These are phyloP conservation scores for Poeciliopsis prolifica DNA, from an alignment of 2,113 vertebrate genomes.

Conservation along the genomic window DNA sequence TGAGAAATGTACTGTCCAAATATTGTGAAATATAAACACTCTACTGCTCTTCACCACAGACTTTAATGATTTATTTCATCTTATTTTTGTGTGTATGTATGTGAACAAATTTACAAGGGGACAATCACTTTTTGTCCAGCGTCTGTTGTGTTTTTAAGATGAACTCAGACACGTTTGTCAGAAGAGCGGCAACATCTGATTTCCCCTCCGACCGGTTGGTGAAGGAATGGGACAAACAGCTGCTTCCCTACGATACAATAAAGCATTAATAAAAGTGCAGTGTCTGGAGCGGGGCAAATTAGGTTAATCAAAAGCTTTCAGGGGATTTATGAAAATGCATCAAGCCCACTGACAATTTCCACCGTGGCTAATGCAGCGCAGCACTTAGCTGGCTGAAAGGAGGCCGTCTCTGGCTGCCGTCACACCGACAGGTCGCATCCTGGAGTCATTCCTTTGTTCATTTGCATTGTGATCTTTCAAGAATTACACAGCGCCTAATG, in stretches of 20 bases:
- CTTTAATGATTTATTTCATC: too few species aligned
- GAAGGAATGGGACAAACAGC: conserved; percentile 20
- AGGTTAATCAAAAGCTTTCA: conserved; percentile 53
- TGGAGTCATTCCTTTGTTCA: conserved; percentile 18
- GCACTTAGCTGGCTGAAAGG: conserved; percentile 29
- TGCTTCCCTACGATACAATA: conserved; percentile 21
- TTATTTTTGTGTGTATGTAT: too few species aligned
- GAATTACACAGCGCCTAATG: conserved; percentile 8
- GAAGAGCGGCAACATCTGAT: background rate
- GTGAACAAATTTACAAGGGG: too few species aligned
- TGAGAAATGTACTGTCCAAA: too few species aligned
- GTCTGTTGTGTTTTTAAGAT: too few species aligned
- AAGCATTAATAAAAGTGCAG: conserved; percentile 38
- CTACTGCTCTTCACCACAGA: too few species aligned
- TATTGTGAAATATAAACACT: too few species aligned
- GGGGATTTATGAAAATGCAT: conserved; percentile 47
- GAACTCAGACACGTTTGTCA: too few species aligned
- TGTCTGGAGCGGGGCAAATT: conserved; percentile 42
- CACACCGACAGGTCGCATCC: background rate
- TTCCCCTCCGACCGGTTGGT: background rate
- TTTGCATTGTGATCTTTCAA: conserved; percentile 28
- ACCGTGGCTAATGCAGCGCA: conserved; percentile 30
- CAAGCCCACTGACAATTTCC: conserved; percentile 18
- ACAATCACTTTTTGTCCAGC: too few species aligned
- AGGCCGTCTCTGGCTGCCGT: conserved; percentile 8